Evolutionary conservation across 2,888 invertebrate species (phyloP).

Genomic region (Drosophila kanekoi): DNA sequence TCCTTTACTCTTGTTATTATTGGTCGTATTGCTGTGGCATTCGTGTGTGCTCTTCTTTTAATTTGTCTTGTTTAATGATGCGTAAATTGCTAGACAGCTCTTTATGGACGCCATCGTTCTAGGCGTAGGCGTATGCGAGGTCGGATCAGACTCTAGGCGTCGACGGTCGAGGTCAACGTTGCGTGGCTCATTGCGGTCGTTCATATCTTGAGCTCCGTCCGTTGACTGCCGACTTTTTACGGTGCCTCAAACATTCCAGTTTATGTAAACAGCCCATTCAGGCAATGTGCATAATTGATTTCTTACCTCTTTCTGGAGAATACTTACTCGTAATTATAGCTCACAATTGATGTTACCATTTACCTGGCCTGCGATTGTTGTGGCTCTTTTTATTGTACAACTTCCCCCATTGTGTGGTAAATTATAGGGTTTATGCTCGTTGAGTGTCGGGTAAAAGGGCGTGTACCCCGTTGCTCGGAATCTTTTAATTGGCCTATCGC

Average conservation of each 20-base stretch:
- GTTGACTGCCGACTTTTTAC: slow-evolving; percentile 6
- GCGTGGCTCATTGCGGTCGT: slow-evolving; percentile 23
- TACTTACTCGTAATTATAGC: slow-evolving; percentile 66
- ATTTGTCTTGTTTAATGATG: slow-evolving; percentile 69
- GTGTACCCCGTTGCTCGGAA: slow-evolving; percentile 38
- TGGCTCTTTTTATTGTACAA: slow-evolving; percentile 33
- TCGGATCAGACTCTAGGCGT: slow-evolving; percentile 32
- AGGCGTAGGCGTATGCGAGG: slow-evolving; percentile 41
- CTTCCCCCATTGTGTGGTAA: slow-evolving; percentile 54
- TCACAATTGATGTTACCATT: slow-evolving; percentile 56
- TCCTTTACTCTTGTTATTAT: slow-evolving; percentile 47
- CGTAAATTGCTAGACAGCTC: slow-evolving; percentile 67
- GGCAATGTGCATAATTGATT: slow-evolving; percentile 71
- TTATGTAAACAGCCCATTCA: slow-evolving; percentile 34
- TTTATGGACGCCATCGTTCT: slow-evolving; percentile 39
- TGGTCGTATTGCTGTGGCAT: slow-evolving; percentile 43
- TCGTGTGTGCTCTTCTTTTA: slow-evolving; percentile 46
- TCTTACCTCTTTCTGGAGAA: slow-evolving; percentile 62
- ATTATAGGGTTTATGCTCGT: slow-evolving; percentile 55
- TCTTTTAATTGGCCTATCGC: slow-evolving; percentile 51
- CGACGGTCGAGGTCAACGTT: slow-evolving; percentile 70
- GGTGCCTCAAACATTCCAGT: slow-evolving; percentile 23
- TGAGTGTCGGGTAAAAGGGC: slow-evolving; percentile 46
- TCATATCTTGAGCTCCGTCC: slow-evolving; percentile 14
- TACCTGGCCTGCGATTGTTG: slow-evolving; percentile 44